A percentile compares a stretch with the other conserved stretches of the same genome.
phyloP scores from a whole-genome alignment of 2,797 vertebrate species.

The Scarus forsteni region DNA sequence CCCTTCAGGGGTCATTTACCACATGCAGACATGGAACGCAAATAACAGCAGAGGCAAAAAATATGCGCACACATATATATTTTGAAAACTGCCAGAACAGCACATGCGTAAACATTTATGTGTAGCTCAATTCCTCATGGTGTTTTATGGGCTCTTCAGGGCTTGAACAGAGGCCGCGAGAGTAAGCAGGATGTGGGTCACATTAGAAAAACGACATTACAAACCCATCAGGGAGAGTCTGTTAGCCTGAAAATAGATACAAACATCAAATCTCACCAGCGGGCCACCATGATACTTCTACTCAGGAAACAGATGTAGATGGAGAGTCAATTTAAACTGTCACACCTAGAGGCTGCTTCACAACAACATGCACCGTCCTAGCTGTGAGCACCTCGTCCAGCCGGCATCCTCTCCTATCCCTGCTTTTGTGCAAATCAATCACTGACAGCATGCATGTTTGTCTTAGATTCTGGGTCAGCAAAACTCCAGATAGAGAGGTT shows the following conservation, averaged over 20 bases:
- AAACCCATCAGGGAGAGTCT: conserved; percentile 57
- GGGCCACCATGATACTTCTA: conserved; percentile 32
- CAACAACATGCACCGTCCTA: background rate
- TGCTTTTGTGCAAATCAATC: conserved; percentile 65
- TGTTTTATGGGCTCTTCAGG: conserved; percentile 25
- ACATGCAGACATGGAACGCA: conserved; percentile 6
- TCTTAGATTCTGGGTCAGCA: conserved; percentile 77
- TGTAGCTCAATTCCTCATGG: background rate
- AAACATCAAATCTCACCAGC: conserved; percentile 37
- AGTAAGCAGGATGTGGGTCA: conserved; percentile 36
- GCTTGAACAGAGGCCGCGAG: conserved; percentile 15
- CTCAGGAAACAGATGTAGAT: conserved; percentile 24
- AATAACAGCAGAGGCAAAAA: conserved; percentile 5
- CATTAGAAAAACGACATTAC: conserved; percentile 58
- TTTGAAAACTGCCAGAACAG: conserved; percentile 36
- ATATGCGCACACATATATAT: background rate
- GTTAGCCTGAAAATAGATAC: conserved; percentile 48
- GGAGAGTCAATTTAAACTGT: conserved; percentile 40
- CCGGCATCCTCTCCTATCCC: conserved; percentile 23
- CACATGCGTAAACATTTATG: conserved; percentile 27
- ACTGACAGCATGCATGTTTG: conserved; percentile 56
- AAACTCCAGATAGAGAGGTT: conserved; percentile 55
- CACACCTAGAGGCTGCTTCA: conserved; percentile 25
- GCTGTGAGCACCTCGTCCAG: conserved; percentile 28
- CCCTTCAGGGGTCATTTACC: conserved; percentile 1